phyloP scores from a whole-genome alignment of 2,113 vertebrate genomes.

The Chrysochloris asiatica region DNA sequence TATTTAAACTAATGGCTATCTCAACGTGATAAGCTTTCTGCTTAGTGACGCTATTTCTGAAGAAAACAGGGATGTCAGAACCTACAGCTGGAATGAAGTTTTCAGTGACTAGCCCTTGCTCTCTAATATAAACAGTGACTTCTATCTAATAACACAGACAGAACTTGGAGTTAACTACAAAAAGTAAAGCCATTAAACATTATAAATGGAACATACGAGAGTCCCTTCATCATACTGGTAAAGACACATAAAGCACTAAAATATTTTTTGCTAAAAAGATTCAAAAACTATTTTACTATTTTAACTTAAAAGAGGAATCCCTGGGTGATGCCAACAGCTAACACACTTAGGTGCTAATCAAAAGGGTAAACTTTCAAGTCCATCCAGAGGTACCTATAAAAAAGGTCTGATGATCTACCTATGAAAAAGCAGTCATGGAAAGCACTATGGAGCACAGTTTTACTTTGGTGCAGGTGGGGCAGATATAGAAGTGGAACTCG shows the following conservation, averaged over 20 bases:
- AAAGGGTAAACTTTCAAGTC: background rate
- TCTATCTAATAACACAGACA: background rate
- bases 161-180: background rate
- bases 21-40: no score
- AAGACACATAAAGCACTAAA: background rate
- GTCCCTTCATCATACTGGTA: background rate
- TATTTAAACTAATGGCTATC: no score
- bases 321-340: background rate
- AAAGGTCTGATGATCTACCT: background rate
- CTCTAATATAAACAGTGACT: background rate
- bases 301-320: background rate
- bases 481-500: no score
- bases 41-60: background rate
- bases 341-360: background rate
- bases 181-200: background rate
- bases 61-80: background rate
- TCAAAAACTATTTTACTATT: background rate
- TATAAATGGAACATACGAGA: no score
- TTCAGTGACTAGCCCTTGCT: background rate
- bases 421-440: background rate
- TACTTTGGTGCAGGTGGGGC: background rate
- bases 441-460: background rate
- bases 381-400: background rate
- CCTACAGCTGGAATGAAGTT: background rate
- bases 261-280: background rate